These are phyloP conservation scores for Protaetia brevitarsis DNA, from an alignment of 1,140 invertebrate genomes.

Conservation along the genomic window DNA sequence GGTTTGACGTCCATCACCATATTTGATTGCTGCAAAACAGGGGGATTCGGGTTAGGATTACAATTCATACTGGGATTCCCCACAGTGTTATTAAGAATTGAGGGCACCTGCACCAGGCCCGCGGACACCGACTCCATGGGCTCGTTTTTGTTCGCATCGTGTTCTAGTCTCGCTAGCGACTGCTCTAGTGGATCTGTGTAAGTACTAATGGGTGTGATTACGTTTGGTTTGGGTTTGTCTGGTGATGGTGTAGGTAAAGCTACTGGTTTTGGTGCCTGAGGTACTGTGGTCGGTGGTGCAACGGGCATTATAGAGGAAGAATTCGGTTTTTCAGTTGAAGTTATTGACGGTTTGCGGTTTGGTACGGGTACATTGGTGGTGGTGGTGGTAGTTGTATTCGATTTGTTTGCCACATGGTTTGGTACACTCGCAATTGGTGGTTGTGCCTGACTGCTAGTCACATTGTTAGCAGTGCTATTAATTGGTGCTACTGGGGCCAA, in stretches of 20 bases:
- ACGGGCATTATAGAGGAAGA: not conserved
- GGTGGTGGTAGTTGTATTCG: constrained; percentile 28
- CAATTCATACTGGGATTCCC: constrained; percentile 23
- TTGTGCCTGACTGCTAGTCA: constrained; percentile 26
- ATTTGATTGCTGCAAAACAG: constrained; percentile 33
- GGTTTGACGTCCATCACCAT: constrained; percentile 36
- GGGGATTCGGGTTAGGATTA: constrained; percentile 31
- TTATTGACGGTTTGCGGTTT: constrained; percentile 31
- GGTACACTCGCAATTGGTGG: constrained; percentile 20
- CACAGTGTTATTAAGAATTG: constrained; percentile 34
- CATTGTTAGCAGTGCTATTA: constrained; percentile 25
- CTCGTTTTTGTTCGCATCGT: constrained; percentile 55
- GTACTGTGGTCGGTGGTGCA: constrained; percentile 35
- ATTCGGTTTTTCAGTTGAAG: constrained; percentile 26
- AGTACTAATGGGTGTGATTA: constrained; percentile 43
- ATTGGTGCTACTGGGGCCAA: constrained; percentile 24
- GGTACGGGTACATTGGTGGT: constrained; percentile 12
- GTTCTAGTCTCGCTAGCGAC: constrained; percentile 63
- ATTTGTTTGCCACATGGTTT: constrained; percentile 24
- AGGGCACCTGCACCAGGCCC: constrained; percentile 32
- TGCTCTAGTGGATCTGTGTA: constrained; percentile 63
- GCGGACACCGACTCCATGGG: constrained; percentile 44
- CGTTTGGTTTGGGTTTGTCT: constrained; percentile 44
- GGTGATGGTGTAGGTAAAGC: constrained; percentile 46
- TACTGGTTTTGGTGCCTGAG: constrained; percentile 46